phyloP scores from a whole-genome alignment of 2,797 vertebrate genomes.

The Dromococcyx pavoninus region DNA sequence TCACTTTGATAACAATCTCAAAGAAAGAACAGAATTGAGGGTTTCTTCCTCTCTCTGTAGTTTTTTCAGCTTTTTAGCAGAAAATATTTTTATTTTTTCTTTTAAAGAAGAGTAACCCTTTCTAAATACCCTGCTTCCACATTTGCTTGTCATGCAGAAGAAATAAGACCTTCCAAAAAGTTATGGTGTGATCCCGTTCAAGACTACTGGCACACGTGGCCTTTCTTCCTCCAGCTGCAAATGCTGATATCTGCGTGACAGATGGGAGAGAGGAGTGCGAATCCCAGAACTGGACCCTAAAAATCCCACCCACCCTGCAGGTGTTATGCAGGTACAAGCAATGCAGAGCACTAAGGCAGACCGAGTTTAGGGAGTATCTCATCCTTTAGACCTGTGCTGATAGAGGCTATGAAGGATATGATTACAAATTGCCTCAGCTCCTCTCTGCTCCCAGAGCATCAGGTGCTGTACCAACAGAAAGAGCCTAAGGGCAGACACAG shows the following conservation, averaged over 20 bases:
- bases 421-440: neutral
- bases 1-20: neutral
- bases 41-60: neutral
- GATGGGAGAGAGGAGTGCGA: neutral
- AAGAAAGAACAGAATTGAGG: neutral
- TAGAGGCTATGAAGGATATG: accelerated
- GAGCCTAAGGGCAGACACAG: neutral
- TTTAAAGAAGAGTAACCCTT: neutral
- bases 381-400: neutral
- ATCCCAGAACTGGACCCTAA: neutral
- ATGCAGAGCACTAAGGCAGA: neutral
- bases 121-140: neutral
- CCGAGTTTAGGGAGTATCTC: neutral
- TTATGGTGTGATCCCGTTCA: neutral
- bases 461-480: neutral
- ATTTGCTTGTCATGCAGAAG: neutral
- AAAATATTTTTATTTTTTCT: neutral
- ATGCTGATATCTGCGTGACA: neutral
- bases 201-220: too few species aligned
- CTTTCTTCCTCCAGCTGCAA: neutral
- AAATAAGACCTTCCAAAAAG: neutral
- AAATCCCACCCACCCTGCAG: neutral
- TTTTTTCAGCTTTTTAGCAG: neutral
- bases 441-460: neutral
- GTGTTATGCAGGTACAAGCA: neutral